Base-by-base conservation (phyloP, 2,113 vertebrate species). In the Ceyx cyanopectus region DNA sequence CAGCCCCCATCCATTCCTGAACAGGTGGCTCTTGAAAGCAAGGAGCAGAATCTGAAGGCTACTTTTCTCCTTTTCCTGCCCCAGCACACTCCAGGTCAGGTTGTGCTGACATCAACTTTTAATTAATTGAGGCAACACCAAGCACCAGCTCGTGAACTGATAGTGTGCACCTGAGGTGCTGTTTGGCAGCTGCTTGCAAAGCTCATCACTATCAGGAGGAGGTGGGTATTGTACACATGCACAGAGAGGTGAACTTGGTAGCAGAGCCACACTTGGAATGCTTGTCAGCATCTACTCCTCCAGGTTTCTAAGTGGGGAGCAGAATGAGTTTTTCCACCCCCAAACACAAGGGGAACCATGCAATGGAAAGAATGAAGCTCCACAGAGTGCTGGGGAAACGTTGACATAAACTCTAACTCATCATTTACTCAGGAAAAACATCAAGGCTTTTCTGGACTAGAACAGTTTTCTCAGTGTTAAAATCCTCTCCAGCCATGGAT, bases 41-140 rank as follows among this genome's bases (percentile, higher is more conserved):
- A 73, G 74, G 32, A 57, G 11, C 19, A 83, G 40, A 73, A 61
- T 51, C 51, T 67, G 50, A 84, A 88, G 79, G 37, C 54, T 79
- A 10, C 32, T 65, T 40, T 41, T 79, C 32, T 56, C 22, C 51
- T 46, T 57, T 66, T 77, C 58, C 56, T 60, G 37, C 34, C 27
- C 43, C 27, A 76, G 40, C 18, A 6, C 51, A 46, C 63, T 83
- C 92, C 75, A 82, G 88, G 88, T 94, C 78, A 96, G 77, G 69
- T 82, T 86, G 66, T 57, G n/a, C 78, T 89, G 74, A 91, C 63
- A 84, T 30, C 46, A 48, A 29, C 50, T 60, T 56, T 4, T 43
- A 87, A 79, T 77, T 80, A 90, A 81, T 12, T 21, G 27, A 89
- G 40, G 34, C 62, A 76, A 67, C 14, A 81, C 43, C 26, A 65